phyloP scores from a whole-genome alignment of 2,113 vertebrate species.

The Callipepla californica region DNA sequence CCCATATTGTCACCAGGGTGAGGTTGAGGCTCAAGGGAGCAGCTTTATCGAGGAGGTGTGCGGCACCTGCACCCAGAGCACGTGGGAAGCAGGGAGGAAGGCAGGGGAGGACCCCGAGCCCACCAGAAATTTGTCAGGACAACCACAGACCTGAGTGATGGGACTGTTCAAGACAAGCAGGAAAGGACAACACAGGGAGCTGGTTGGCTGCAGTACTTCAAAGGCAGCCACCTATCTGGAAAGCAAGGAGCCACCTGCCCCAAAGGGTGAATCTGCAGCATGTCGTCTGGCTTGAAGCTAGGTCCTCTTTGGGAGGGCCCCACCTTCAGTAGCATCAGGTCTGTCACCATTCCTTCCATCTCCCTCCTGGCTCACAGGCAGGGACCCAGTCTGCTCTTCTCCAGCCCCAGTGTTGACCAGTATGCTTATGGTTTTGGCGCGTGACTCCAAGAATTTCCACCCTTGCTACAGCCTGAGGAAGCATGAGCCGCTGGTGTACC shows the following conservation, averaged over 20 bases:
- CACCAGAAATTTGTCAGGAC: background rate
- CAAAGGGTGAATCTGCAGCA: background rate
- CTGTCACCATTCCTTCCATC: background rate
- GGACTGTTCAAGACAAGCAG: background rate
- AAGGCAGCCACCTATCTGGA: background rate
- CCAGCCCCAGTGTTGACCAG: background rate
- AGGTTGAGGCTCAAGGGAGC: background rate
- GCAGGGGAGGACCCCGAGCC: background rate
- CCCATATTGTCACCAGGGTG: conserved; percentile 24
- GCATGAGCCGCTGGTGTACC: background rate
- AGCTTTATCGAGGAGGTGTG: conserved; percentile 31
- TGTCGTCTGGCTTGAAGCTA: rapidly evolving
- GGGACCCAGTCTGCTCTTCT: background rate
- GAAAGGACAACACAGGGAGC: background rate
- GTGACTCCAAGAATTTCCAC: background rate
- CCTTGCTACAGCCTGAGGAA: background rate
- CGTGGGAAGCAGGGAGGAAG: background rate
- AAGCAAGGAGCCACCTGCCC: background rate
- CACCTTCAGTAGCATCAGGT: background rate
- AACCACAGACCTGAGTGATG: background rate
- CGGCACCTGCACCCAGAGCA: background rate
- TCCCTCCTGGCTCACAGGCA: background rate
- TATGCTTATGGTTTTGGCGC: rapidly evolving
- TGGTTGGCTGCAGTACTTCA: background rate
- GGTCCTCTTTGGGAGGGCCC: rapidly evolving